A percentile compares a stretch with the other conserved stretches of the same genome.
These are phyloP conservation scores for Crax fasciolata DNA, from an alignment of 2,797 vertebrate genomes.

Conservation along the genomic window DNA sequence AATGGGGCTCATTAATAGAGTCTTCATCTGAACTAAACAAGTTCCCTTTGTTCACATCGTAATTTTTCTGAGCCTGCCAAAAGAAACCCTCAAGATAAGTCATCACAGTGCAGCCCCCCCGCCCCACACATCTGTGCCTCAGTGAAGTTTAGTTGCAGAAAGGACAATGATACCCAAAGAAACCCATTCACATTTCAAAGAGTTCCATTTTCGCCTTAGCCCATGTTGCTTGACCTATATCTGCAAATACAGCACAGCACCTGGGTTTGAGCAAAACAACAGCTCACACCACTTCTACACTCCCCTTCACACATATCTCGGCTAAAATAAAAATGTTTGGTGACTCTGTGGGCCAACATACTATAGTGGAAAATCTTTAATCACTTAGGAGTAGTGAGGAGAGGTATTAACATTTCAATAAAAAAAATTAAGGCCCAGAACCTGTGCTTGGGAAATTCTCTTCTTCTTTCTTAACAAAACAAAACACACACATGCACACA, in stretches of 20 bases:
- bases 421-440: not conserved
- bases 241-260: not conserved
- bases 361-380: not conserved
- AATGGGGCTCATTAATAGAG: constrained; percentile 73
- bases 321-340: not conserved
- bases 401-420: not conserved
- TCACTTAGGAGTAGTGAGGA: not conserved
- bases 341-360: not conserved
- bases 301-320: not conserved
- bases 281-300: not conserved
- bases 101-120: not conserved
- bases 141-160: not conserved
- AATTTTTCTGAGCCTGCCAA: constrained; percentile 62
- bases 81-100: constrained; percentile 23
- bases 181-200: constrained; percentile 43
- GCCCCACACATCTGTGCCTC: constrained; percentile 22
- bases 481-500: not conserved
- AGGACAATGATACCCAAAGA: constrained; percentile 44
- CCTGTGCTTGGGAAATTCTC: not conserved
- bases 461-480: not conserved
- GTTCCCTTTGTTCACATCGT: constrained; percentile 65
- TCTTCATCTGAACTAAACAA: constrained; percentile 67
- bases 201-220: not conserved
- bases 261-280: not conserved
- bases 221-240: not conserved